Conservation (phyloP, 2,888 invertebrate genomes). For the Acanthosepion lycidas region DNA sequence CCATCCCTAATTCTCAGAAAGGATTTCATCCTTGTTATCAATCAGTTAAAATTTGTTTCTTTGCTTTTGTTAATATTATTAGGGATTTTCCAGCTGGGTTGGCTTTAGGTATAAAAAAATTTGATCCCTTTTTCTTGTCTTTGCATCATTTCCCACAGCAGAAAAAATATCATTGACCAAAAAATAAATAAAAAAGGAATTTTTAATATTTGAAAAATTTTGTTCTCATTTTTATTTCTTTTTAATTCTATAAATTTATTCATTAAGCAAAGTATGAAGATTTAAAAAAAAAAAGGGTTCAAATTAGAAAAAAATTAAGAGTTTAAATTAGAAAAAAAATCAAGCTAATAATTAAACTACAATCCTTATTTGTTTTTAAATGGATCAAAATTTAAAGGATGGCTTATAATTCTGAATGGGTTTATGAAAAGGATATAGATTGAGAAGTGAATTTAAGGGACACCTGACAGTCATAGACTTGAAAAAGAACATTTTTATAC, state of each 20-base stretch:
- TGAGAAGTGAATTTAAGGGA: not conserved
- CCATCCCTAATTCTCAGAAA: not conserved
- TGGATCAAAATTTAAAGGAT: not conserved
- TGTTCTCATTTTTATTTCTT: not conserved
- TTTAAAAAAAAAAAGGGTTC: not conserved
- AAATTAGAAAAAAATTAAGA: too few relatives aligned
- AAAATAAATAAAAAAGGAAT: not conserved
- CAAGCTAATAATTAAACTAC: not conserved
- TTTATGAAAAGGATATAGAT: not conserved
- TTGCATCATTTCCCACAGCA: not conserved
- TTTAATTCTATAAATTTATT: not conserved
- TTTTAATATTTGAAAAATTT: not conserved
- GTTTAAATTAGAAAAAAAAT: not conserved
- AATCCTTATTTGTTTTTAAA: not conserved
- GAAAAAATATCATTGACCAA: not conserved
- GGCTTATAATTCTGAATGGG: not conserved
- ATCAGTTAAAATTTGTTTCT: not conserved
- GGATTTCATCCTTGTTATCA: not conserved
- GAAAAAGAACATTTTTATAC: too few relatives aligned
- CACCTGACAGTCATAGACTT: too few relatives aligned
- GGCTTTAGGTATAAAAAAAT: not conserved
- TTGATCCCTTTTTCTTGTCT: not conserved
- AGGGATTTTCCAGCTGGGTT: not conserved
- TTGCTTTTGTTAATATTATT: not conserved
- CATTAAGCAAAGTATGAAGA: constrained; percentile 9